Evolutionary conservation across 53 echinoderm and acorn worm genomes (phyloP).

Genomic region (Crossaster papposus): DNA sequence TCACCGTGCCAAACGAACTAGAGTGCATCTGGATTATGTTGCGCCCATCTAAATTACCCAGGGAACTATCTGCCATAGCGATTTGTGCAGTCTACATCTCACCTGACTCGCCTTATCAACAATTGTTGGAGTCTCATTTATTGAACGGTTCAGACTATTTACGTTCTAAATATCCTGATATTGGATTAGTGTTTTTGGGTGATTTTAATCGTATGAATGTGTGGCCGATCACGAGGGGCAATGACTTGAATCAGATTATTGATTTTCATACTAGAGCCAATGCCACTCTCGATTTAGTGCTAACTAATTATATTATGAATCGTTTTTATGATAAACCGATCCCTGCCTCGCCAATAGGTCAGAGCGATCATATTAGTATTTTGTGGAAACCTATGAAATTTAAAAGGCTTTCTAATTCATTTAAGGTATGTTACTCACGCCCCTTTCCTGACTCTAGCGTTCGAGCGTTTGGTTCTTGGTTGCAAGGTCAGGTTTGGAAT

Average conservation of each 20-base stretch:
- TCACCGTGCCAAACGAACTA: conserved; percentile 29
- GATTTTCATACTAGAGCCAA: neutral
- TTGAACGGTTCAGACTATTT: neutral
- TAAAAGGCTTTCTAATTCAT: too few species aligned
- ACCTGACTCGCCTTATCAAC: neutral
- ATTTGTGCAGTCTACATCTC: neutral
- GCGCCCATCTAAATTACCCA: conserved; percentile 13
- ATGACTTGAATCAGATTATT: neutral
- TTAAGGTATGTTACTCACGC: conserved; percentile 1
- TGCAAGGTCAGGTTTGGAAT: conserved; percentile 29
- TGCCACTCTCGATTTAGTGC: neutral
- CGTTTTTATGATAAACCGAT: too few species aligned
- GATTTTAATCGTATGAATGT: neutral
- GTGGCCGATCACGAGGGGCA: neutral
- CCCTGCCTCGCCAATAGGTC: too few species aligned
- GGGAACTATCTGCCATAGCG: neutral
- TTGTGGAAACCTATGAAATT: too few species aligned
- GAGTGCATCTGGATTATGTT: conserved; percentile 40
- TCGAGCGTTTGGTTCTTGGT: too few species aligned
- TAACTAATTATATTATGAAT: too few species aligned
- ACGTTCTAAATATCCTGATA: conserved; percentile 7
- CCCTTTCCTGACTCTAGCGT: too few species aligned
- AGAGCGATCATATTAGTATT: too few species aligned
- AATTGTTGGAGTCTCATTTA: neutral
- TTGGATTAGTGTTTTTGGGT: neutral